Evolutionary conservation across 2,113 vertebrate genomes (phyloP).

Genomic region (Psettodes erumei): DNA sequence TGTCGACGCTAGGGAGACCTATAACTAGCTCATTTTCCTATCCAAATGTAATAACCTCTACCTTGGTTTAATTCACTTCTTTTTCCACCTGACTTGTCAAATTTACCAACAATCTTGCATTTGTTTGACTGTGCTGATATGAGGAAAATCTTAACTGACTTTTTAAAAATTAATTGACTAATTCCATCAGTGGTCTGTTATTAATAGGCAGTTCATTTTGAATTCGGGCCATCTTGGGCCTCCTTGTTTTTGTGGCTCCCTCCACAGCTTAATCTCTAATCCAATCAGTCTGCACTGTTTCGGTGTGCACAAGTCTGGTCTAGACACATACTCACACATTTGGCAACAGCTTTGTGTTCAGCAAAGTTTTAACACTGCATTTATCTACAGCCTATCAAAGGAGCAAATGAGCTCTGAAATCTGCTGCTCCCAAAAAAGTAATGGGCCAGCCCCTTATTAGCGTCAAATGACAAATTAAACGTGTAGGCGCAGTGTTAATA

Average conservation of each 20-base stretch:
- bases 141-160: background rate
- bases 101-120: background rate
- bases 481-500: background rate
- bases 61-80: background rate
- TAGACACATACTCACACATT: constrained; percentile 6
- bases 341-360: background rate
- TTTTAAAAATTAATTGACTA: background rate
- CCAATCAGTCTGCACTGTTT: constrained; percentile 53
- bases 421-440: background rate
- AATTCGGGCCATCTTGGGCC: background rate
- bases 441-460: background rate
- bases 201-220: background rate
- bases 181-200: background rate
- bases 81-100: background rate
- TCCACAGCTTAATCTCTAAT: constrained; percentile 54
- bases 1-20: background rate
- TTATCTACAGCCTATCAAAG: background rate
- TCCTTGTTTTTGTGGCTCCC: background rate
- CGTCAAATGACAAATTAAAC: background rate
- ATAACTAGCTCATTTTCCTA: background rate
- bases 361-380: background rate
- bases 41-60: too few species aligned
- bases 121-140: background rate
- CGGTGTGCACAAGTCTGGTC: background rate
- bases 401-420: constrained; percentile 11